phyloP scores from a whole-genome alignment of 2,888 invertebrate genomes.

The Diaperis boleti region DNA sequence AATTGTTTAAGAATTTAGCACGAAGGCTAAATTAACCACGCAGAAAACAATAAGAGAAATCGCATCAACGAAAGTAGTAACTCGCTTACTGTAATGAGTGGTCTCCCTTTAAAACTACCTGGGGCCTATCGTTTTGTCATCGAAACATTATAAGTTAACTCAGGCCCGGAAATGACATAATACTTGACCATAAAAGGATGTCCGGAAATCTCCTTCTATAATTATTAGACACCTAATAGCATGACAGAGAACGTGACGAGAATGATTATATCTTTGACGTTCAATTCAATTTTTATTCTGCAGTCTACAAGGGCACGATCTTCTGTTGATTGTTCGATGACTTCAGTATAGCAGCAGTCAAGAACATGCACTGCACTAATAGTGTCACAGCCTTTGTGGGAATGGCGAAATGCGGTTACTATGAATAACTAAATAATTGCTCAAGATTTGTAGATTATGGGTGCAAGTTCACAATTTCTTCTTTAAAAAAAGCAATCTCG shows the following conservation, averaged over 20 bases:
- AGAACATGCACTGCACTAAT: background rate
- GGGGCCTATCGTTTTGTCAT: background rate
- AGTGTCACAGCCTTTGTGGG: background rate
- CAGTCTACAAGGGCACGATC: background rate
- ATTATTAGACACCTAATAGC: constrained; percentile 24
- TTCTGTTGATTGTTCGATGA: background rate
- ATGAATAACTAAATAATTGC: background rate
- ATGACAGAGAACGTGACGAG: constrained; percentile 6
- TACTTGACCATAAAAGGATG: constrained; percentile 6
- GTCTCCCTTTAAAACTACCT: background rate
- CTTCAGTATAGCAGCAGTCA: background rate
- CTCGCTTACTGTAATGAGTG: background rate
- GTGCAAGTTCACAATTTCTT: constrained; percentile 2
- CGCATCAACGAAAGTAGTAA: background rate
- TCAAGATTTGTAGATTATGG: constrained; percentile 1
- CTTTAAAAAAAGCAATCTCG: background rate
- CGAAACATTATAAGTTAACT: constrained; percentile 7
- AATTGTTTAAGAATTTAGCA: constrained; percentile 24
- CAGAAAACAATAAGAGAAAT: constrained; percentile 30
- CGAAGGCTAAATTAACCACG: constrained; percentile 20
- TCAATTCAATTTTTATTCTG: background rate
- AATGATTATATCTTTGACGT: constrained; percentile 12
- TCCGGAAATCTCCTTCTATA: constrained; percentile 21
- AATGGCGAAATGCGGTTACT: background rate
- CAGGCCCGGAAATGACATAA: constrained; percentile 16